Evolutionary conservation across 2,888 invertebrate species (phyloP).

Genomic region (Agrotis exclamationis): DNA sequence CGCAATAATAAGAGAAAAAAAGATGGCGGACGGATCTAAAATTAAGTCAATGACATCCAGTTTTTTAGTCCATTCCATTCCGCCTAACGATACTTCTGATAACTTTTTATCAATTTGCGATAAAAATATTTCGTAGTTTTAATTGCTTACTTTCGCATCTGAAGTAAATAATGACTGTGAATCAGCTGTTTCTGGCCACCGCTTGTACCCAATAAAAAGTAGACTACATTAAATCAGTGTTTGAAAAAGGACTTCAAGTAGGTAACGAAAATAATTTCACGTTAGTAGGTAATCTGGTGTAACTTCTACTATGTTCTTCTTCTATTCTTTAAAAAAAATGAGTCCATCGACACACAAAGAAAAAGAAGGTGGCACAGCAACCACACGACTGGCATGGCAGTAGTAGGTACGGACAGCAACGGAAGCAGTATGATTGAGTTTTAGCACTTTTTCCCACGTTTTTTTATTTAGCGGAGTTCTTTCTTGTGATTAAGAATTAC

Average conservation of each 20-base stretch:
- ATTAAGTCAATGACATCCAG: constrained; percentile 48
- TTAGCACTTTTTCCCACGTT: too few species aligned
- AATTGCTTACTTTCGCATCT: constrained; percentile 6
- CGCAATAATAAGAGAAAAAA: constrained; percentile 1
- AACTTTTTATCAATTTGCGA: constrained; percentile 42
- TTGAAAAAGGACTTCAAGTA: background rate
- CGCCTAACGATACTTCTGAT: constrained; percentile 27
- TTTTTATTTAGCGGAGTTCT: too few species aligned
- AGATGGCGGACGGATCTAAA: constrained; percentile 25
- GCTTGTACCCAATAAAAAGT: background rate
- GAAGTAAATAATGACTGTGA: constrained; percentile 3
- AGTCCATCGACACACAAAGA: too few species aligned
- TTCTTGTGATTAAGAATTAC: too few species aligned
- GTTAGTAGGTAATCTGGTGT: too few species aligned
- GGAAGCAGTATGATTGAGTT: too few species aligned
- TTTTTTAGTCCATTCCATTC: constrained; percentile 31
- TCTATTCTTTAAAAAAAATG: too few species aligned
- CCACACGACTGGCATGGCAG: too few species aligned
- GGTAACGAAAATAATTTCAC: background rate
- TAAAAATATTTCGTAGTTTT: constrained; percentile 15
- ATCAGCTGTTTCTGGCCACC: constrained; percentile 6
- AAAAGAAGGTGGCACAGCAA: too few species aligned
- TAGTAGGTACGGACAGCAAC: too few species aligned
- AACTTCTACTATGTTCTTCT: too few species aligned
- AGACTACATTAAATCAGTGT: background rate